Evolutionary conservation across 2,797 vertebrate species (phyloP).

Genomic region (Hybognathus amarus): DNA sequence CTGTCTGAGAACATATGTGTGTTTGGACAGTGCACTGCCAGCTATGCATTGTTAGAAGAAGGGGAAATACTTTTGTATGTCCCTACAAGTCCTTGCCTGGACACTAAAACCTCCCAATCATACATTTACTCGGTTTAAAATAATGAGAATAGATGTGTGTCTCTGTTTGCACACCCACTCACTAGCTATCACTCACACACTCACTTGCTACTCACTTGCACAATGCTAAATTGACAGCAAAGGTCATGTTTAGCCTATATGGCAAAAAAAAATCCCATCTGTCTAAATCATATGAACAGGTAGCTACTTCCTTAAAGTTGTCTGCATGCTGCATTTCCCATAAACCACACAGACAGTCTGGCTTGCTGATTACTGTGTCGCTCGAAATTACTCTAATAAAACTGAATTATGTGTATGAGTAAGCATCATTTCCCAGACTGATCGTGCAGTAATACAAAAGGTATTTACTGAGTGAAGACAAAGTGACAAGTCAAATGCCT

Average conservation of each 20-base stretch:
- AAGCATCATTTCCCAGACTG: background rate
- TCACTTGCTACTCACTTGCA: background rate
- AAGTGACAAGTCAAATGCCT: background rate
- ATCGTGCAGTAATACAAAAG: background rate
- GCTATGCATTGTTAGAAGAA: slow-evolving; percentile 19
- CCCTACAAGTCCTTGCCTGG: background rate
- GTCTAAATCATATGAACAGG: background rate
- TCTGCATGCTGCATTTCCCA: slow-evolving; percentile 8
- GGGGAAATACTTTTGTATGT: slow-evolving; percentile 1
- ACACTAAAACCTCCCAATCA: background rate
- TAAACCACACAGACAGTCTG: background rate
- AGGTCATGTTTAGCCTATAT: background rate
- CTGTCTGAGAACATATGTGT: slow-evolving; percentile 42
- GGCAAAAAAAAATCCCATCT: background rate
- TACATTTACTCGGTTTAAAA: background rate
- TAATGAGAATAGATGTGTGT: slow-evolving; percentile 11
- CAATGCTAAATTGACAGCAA: slow-evolving; percentile 17
- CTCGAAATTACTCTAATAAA: background rate
- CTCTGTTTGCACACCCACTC: background rate
- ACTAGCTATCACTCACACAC: no score
- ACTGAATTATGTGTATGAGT: background rate
- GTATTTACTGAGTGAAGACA: background rate
- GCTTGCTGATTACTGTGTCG: background rate
- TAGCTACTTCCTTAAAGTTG: slow-evolving; percentile 10
- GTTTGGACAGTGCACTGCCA: slow-evolving; percentile 18